Evolutionary conservation across 2,888 invertebrate genomes (phyloP).

Genomic region (Aspidiotus destructor): DNA sequence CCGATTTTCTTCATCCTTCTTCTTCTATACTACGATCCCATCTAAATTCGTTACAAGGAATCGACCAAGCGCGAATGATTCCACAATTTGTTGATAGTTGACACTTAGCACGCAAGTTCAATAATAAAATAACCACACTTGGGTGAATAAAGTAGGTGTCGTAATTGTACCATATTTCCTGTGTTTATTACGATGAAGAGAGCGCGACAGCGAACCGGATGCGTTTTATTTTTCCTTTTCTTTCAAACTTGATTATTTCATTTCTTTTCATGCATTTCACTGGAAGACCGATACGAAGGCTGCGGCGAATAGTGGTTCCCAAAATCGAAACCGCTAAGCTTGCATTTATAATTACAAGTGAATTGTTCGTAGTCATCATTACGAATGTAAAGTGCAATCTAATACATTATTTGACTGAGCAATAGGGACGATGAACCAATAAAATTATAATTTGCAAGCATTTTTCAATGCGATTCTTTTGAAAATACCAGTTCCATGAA

Average conservation of each 20-base stretch:
- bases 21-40: no score
- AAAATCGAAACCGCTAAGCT: constrained; percentile 5
- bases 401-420: no score
- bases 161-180: constrained; percentile 32
- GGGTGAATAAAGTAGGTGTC: constrained; percentile 26
- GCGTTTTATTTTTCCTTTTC: constrained; percentile 10
- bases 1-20: no score
- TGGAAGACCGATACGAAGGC: constrained; percentile 19
- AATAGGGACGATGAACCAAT: no score
- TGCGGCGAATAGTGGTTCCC: constrained; percentile 15
- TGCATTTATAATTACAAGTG: background rate
- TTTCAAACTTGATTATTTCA: constrained; percentile 23
- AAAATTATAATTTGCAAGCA: no score
- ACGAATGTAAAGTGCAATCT: no score
- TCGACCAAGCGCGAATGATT: constrained; percentile 22
- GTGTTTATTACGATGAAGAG: constrained; percentile 25
- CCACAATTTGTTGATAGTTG: constrained; percentile 26
- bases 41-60: constrained; percentile 7
- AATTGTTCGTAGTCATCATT: no score
- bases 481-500: no score
- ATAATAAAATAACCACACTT: constrained; percentile 22
- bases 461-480: no score
- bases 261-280: constrained; percentile 19
- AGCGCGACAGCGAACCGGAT: constrained; percentile 23
- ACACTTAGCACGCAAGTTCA: constrained; percentile 23